These are phyloP conservation scores for Lateolabrax maculatus DNA, from an alignment of 2,797 vertebrate genomes.

Conservation along the genomic window DNA sequence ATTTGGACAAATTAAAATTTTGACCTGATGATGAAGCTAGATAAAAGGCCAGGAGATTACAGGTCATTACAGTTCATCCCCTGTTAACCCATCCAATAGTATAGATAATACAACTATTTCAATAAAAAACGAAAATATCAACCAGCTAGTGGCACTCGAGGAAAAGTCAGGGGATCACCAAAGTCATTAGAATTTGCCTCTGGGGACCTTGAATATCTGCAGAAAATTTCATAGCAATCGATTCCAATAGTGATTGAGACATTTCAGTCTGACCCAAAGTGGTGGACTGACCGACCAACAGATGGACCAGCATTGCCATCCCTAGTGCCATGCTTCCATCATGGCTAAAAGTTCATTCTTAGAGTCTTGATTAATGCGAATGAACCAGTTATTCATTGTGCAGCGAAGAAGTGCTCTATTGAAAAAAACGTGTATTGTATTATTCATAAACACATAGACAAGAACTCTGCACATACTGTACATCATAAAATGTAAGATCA, in stretches of 20 bases:
- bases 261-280: not conserved
- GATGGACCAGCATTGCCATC: not conserved
- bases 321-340: no score
- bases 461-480: not conserved
- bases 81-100: not conserved
- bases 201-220: no score
- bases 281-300: not conserved
- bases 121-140: not conserved
- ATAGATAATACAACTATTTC: not conserved
- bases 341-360: not conserved
- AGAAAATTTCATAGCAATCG: no score
- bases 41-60: not conserved
- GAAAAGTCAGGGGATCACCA: not conserved
- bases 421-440: not conserved
- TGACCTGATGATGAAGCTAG: not conserved
- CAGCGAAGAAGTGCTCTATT: not conserved
- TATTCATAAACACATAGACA: not conserved
- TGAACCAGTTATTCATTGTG: not conserved
- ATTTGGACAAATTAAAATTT: not conserved
- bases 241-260: no score
- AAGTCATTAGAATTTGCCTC: no score
- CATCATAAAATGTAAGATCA: not conserved
- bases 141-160: not conserved
- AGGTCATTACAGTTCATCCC: not conserved
- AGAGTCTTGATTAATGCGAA: not conserved